Percentiles rank a stretch among this genome's conserved stretches.
Evolutionary conservation across 2,888 invertebrate species (phyloP).

Genomic region (Melanotus villosus): DNA sequence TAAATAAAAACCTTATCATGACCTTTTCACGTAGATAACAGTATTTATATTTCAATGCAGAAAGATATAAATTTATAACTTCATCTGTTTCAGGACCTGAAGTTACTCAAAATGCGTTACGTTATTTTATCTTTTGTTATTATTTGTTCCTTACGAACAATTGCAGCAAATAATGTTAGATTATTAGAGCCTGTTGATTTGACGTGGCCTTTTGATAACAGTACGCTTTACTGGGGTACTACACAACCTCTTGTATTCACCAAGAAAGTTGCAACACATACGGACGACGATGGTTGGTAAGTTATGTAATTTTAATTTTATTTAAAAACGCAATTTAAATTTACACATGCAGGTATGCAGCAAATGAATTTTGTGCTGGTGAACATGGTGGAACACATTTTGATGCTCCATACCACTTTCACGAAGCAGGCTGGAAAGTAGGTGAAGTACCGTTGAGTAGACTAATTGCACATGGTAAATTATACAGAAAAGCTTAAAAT

Average conservation of each 20-base stretch:
- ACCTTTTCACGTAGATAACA: too few relatives aligned
- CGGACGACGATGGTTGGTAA: constrained; percentile 58
- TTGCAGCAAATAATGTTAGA: too few relatives aligned
- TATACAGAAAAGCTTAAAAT: too few relatives aligned
- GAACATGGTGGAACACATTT: constrained; percentile 75
- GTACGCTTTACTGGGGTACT: constrained; percentile 59
- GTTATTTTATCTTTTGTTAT: too few relatives aligned
- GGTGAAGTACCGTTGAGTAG: constrained; percentile 68
- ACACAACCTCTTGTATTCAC: constrained; percentile 56
- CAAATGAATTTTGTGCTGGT: constrained; percentile 67
- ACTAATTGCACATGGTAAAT: constrained; percentile 66
- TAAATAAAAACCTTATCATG: too few relatives aligned
- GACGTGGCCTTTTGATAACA: constrained; percentile 60
- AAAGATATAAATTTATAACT: too few relatives aligned
- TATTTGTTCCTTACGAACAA: too few relatives aligned
- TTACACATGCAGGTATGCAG: constrained; percentile 62
- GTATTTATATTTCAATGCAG: too few relatives aligned
- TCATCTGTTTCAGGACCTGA: not conserved
- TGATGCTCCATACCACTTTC: constrained; percentile 74
- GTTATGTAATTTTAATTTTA: too few relatives aligned
- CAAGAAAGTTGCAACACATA: constrained; percentile 52
- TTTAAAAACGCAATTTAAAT: not conserved
- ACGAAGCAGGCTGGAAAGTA: constrained; percentile 67
- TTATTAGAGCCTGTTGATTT: constrained; percentile 51
- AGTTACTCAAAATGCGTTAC: not conserved